These are phyloP conservation scores for Rhizomys pruinosus DNA, from an alignment of 2,113 vertebrate species.

Conservation along the genomic window DNA sequence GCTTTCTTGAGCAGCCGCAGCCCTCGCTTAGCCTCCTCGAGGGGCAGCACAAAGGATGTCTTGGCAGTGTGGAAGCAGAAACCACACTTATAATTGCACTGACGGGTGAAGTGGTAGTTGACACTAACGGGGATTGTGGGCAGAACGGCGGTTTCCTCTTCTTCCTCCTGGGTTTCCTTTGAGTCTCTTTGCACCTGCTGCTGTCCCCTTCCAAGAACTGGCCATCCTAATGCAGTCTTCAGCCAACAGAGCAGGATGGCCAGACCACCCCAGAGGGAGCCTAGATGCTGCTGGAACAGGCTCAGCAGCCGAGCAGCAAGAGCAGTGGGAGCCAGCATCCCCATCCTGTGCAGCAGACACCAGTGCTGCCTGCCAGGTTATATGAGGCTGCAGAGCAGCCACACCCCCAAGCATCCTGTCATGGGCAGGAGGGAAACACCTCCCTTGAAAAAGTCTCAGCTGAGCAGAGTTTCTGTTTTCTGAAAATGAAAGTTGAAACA, in stretches of 20 bases:
- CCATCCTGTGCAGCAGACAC: conserved; percentile 31
- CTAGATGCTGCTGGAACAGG: neutral
- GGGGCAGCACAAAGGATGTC: conserved; percentile 94
- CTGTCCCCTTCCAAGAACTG: neutral
- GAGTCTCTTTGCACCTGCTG: accelerated
- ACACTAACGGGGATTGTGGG: conserved; percentile 89
- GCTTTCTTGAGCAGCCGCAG: conserved; percentile 89
- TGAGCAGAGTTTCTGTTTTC: conserved; percentile 70
- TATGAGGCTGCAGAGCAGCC: neutral
- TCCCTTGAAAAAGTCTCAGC: neutral
- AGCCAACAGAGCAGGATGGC: conserved; percentile 27
- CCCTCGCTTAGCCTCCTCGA: conserved; percentile 92
- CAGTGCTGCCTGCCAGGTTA: neutral
- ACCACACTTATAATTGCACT: conserved; percentile 96
- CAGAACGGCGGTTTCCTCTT: accelerated
- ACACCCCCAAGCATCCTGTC: neutral
- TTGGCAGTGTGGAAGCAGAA: conserved; percentile 99
- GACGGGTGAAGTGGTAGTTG: conserved; percentile 96
- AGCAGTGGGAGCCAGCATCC: accelerated
- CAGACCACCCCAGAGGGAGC: conserved; percentile 64
- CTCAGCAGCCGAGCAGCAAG: neutral
- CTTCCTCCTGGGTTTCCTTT: accelerated
- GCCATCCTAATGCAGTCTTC: neutral
- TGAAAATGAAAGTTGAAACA: conserved; percentile 71
- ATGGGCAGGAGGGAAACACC: neutral